These are phyloP conservation scores for Dryadula phaetusa DNA, from an alignment of 2,888 invertebrate genomes.

Conservation along the genomic window DNA sequence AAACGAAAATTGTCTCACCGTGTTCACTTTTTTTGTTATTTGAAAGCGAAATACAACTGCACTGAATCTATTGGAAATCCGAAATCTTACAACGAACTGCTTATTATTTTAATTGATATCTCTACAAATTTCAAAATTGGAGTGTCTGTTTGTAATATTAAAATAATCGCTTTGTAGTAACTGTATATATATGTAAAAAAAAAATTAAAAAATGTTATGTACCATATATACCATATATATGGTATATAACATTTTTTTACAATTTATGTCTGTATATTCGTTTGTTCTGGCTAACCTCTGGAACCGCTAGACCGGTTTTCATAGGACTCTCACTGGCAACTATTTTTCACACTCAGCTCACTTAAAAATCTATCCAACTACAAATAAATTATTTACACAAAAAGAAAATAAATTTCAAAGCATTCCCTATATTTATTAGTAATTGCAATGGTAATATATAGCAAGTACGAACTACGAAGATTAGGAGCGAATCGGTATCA, in stretches of 20 bases:
- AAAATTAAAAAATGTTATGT: too few relatives aligned
- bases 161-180: too few relatives aligned
- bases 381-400: not conserved
- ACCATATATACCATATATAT: too few relatives aligned
- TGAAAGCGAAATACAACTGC: slow-evolving; percentile 17
- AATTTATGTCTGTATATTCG: too few relatives aligned
- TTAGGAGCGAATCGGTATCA: slow-evolving; percentile 65
- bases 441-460: slow-evolving; percentile 21
- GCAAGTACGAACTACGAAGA: slow-evolving; percentile 47
- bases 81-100: slow-evolving; percentile 7
- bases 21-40: slow-evolving; percentile 29
- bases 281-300: too few relatives aligned
- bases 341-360: too few relatives aligned
- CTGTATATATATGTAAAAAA: too few relatives aligned
- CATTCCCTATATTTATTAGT: slow-evolving; percentile 18
- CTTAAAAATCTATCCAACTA: not conserved
- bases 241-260: too few relatives aligned
- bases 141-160: too few relatives aligned
- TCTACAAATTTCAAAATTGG: too few relatives aligned
- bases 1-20: slow-evolving; percentile 34
- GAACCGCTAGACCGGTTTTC: too few relatives aligned
- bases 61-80: slow-evolving; percentile 26
- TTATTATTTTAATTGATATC: slow-evolving; percentile 11
- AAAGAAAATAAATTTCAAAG: slow-evolving; percentile 19
- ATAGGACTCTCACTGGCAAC: too few relatives aligned